phyloP scores from a whole-genome alignment of 1,140 invertebrate species.

The Aphelinus certus region DNA sequence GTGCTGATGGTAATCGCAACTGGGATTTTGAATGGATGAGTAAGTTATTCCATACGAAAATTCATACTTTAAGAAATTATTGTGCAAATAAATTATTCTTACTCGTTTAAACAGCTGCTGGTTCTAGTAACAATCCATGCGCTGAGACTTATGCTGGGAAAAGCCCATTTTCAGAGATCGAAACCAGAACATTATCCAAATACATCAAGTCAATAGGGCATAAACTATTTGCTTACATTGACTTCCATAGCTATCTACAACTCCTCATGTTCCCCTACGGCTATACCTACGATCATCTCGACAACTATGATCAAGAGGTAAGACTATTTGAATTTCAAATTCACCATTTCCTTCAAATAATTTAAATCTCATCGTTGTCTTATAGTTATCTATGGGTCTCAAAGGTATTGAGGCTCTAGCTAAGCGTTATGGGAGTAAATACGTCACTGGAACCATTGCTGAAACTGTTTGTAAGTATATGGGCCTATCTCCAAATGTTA shows the following conservation, averaged over 20 bases:
- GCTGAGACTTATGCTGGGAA: slow-evolving; percentile 77
- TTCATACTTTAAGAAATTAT: not conserved
- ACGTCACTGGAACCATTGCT: slow-evolving; percentile 69
- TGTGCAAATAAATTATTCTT: not conserved
- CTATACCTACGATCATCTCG: slow-evolving; percentile 67
- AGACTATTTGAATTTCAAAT: slow-evolving; percentile 47
- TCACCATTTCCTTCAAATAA: not conserved
- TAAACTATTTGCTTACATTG: slow-evolving; percentile 73
- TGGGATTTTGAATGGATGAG: slow-evolving; percentile 76
- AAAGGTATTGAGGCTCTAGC: slow-evolving; percentile 68
- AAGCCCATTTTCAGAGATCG: slow-evolving; percentile 77
- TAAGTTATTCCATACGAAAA: slow-evolving; percentile 43
- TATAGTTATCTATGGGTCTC: slow-evolving; percentile 68
- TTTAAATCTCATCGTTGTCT: too few species aligned
- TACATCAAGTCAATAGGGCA: slow-evolving; percentile 64
- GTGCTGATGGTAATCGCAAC: slow-evolving; percentile 79
- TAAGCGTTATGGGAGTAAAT: slow-evolving; percentile 72
- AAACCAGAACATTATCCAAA: slow-evolving; percentile 70
- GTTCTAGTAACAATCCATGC: slow-evolving; percentile 75
- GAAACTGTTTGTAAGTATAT: slow-evolving; percentile 61
- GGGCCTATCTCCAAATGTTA: not conserved
- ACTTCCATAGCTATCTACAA: slow-evolving; percentile 82
- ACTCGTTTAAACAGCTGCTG: slow-evolving; percentile 61
- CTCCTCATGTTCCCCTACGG: slow-evolving; percentile 78
- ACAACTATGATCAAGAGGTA: slow-evolving; percentile 73